phyloP scores from a whole-genome alignment of 2,113 vertebrate species.

The Electrona antarctica region DNA sequence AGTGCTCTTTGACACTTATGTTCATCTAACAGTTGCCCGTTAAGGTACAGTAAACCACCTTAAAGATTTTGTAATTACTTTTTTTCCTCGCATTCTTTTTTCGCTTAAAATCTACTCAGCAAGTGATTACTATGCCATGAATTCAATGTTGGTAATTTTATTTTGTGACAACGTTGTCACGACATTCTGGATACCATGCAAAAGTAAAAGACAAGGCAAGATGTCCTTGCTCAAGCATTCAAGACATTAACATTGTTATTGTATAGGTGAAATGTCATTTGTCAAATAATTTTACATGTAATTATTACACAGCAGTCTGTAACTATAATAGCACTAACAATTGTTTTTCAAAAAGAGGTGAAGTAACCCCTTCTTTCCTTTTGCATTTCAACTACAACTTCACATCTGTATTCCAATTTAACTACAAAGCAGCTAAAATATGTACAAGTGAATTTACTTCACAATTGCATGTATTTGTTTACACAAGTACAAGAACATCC shows the following conservation, averaged over 20 bases:
- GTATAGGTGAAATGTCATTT: constrained; percentile 50
- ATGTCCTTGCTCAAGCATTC: constrained; percentile 61
- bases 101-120: constrained; percentile 51
- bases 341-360: constrained; percentile 61
- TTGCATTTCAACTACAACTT: constrained; percentile 52
- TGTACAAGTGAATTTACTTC: constrained; percentile 55
- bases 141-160: constrained; percentile 35
- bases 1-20: constrained; percentile 81
- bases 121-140: constrained; percentile 52
- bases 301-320: constrained; percentile 70
- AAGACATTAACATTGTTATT: constrained; percentile 48
- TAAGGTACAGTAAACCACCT: constrained; percentile 84
- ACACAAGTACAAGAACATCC: constrained; percentile 63
- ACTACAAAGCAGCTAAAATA: constrained; percentile 73
- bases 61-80: constrained; percentile 68
- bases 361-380: constrained; percentile 32
- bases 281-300: constrained; percentile 60
- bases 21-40: constrained; percentile 77
- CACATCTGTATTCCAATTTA: constrained; percentile 67
- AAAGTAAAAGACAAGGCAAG: constrained; percentile 53
- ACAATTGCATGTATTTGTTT: constrained; percentile 54
- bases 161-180: constrained; percentile 52
- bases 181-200: constrained; percentile 58
- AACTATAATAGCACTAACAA: constrained; percentile 62
- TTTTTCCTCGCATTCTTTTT: constrained; percentile 18